Conservation (phyloP, 2,113 vertebrate species). For the Furnarius figulus region DNA sequence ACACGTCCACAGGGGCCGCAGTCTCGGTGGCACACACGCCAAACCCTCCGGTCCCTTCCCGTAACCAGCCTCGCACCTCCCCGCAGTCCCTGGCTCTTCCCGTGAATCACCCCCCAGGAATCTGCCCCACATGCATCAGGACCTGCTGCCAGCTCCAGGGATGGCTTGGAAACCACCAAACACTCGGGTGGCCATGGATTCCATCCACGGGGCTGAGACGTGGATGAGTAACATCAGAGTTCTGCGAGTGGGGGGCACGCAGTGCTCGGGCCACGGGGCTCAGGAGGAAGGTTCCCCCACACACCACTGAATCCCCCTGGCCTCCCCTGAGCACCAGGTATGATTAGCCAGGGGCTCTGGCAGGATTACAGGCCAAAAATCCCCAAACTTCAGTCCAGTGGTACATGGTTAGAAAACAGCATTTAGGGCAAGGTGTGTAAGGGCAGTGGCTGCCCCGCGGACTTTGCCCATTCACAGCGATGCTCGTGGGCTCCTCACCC, state of each 20-base stretch:
- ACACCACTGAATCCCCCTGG: background rate
- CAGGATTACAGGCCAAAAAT: background rate
- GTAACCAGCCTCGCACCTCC: rapidly evolving
- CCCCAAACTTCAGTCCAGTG: background rate
- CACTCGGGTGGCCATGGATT: background rate
- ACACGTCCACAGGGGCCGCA: background rate
- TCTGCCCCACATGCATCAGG: background rate
- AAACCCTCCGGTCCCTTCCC: background rate
- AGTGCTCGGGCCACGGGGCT: background rate
- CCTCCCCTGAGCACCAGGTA: background rate
- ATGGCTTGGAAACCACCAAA: background rate
- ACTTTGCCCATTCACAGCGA: background rate
- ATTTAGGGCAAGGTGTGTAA: background rate
- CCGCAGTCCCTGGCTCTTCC: background rate
- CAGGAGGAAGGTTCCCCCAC: background rate
- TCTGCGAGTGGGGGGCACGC: background rate
- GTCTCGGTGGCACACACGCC: background rate
- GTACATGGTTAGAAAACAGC: rapidly evolving
- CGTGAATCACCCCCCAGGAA: background rate
- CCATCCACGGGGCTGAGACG: rapidly evolving
- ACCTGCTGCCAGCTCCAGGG: background rate
- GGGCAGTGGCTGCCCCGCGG: background rate
- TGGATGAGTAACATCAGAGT: background rate
- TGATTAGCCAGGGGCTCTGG: background rate
- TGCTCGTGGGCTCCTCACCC: background rate